Base-by-base conservation (phyloP, 2,797 vertebrate genomes). In the Oreochromis grahami region DNA sequence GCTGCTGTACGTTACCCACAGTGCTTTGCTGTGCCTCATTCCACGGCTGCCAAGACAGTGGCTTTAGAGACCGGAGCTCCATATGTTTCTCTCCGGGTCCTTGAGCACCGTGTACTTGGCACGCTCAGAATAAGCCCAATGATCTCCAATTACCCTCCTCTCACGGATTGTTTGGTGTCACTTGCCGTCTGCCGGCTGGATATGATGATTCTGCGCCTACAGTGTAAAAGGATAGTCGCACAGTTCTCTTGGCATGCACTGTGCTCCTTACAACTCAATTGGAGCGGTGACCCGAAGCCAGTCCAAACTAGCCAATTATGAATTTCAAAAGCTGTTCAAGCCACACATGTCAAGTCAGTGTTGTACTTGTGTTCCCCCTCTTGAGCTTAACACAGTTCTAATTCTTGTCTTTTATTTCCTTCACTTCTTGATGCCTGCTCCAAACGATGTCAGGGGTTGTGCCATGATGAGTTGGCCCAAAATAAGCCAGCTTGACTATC, bases 61-160 rank as follows among this genome's bases (percentile, higher is more conserved):
- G 86, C 78, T 85, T 53, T 41, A 77, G 77, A 88, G 80, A 74
- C 83, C 6, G 36, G 78, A 45, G 79, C 84, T 90, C 82, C 81
- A 83, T 82, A 84, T 88, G 84, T 83, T 77, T 53, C 83, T 87
- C 58, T 43, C 63, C 53, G 17, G 83, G 60, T 43, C 83, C 85
- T 85, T 12, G 41, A 84, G 84, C 86, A 77, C 34, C 74, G 86
- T 95, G 89, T 87, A 89, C 93, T 92, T 82, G 86, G 90, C 91
- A 91, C 86, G 94, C 93, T 96, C 93, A 94, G 95, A 96, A 96
- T 96, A 96, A 95, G 93, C 93, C 90, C 58, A 90, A 85, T 92
- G 89, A 77, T 89, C 94, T 96, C 96, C 89, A 95, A 95, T 97
- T 96, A 95, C 95, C 94, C 92, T 91, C 93, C 94, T 89, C 94